Evolutionary conservation across 2,113 vertebrate genomes (phyloP).

Genomic region (Chrysemys picta): DNA sequence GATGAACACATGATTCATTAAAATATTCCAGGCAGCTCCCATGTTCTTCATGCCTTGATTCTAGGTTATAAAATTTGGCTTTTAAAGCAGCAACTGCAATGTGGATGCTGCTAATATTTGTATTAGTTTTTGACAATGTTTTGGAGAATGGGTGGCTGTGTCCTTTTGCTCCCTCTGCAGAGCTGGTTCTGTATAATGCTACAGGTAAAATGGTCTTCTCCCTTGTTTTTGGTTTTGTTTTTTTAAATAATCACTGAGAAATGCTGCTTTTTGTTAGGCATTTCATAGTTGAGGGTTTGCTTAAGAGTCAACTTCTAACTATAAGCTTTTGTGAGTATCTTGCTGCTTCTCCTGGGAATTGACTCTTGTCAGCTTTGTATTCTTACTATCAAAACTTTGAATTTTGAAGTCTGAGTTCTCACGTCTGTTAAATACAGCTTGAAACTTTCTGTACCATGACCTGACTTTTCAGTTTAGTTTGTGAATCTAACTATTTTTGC

Average conservation of each 20-base stretch:
- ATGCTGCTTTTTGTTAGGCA: background rate
- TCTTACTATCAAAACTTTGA: background rate
- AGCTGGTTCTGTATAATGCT: slow-evolving; percentile 46
- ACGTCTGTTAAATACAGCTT: background rate
- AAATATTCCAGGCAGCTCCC: background rate
- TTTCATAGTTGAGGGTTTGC: slow-evolving; percentile 12
- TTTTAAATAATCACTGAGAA: slow-evolving; percentile 3
- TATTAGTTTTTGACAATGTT: slow-evolving; percentile 20
- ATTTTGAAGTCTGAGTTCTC: background rate
- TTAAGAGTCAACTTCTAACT: background rate
- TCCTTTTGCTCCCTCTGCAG: background rate
- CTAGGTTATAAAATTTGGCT: slow-evolving; percentile 10
- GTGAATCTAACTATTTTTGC: background rate
- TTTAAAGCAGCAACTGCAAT: slow-evolving; percentile 29
- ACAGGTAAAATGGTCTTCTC: slow-evolving; percentile 45
- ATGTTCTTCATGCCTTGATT: slow-evolving; percentile 49
- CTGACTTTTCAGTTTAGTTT: background rate
- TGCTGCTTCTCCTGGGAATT: background rate
- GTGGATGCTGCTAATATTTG: slow-evolving; percentile 37
- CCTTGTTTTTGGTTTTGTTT: background rate
- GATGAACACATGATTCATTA: background rate
- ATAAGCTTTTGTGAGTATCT: background rate
- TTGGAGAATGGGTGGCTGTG: background rate
- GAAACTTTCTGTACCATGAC: background rate
- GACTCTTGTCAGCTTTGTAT: background rate